Base-by-base conservation (phyloP, 2,113 vertebrate species). In the Sardina pilchardus region DNA sequence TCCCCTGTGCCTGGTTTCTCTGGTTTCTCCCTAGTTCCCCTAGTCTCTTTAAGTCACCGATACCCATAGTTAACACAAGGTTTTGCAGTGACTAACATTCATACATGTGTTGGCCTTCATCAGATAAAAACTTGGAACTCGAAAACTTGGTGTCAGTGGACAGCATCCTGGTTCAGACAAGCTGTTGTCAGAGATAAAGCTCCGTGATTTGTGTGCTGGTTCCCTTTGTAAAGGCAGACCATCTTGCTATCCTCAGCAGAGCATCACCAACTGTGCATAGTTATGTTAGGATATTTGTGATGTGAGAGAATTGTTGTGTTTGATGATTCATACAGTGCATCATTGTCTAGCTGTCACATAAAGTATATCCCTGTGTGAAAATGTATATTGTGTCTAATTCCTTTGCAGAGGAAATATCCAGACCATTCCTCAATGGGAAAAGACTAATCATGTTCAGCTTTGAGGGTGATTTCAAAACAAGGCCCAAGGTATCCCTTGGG, bases 391-490 rank as follows among this genome's bases (percentile, higher is more conserved):
- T 78, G 4, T 78, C 14, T 50, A 47, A 83, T 45, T 71, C 1
- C 19, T 44, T 80, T 63, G 16, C 67, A 39, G 81, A 78, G 48
- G 45, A 82, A 50, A 50, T 81, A 14, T 63, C 6, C 67, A 34
- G 44, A 86, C 84, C 81, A 85, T 84, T 91, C 94, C 94, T 96
- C 88, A 88, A 99, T 98, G 98, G 97, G 92, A 97, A 97, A 93
- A 93, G 92, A 89, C 94, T 95, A 93, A 97, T 90, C 92, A 99
- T 99, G 98, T 99, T 99, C 89, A 99, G 98, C 94, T 99, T 99
- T 91, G 98, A 99, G 94, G 98, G 98, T 90, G 98, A 99, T 86
- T 99, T 99, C 95, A 99, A 97, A 92, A 97, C 97, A 89, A 96
- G 97, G 94, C 98, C 98, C 93, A 99, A 98, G 93, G 98, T 99